phyloP scores from a whole-genome alignment of 64 coral and sea anemone species.

The Pocillopora verrucosa region DNA sequence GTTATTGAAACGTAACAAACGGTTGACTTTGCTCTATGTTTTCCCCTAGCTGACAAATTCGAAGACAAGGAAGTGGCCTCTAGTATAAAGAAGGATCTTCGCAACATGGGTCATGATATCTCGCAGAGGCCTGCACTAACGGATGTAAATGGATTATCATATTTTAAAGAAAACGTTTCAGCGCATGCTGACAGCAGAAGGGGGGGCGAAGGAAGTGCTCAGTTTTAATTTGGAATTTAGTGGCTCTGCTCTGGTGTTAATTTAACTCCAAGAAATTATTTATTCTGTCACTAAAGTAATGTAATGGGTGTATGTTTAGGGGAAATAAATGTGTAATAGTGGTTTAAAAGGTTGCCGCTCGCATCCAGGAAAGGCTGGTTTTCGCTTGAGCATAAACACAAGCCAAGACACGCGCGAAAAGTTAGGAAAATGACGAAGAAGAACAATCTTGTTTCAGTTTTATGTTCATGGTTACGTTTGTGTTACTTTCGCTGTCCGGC shows the following conservation, averaged over 20 bases:
- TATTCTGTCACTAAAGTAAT: no score
- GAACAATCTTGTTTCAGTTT: no score
- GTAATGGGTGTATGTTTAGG: no score
- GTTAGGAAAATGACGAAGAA: no score
- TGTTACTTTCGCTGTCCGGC: no score
- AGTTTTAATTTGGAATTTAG: neutral
- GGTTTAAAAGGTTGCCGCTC: no score
- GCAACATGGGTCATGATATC: neutral
- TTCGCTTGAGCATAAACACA: no score
- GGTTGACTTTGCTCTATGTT: neutral
- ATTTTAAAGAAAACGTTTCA: constrained; percentile 13
- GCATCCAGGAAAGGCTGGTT: no score
- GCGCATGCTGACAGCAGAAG: constrained; percentile 27
- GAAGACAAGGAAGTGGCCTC: neutral
- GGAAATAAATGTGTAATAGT: no score
- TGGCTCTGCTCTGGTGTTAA: neutral
- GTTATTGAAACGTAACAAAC: neutral
- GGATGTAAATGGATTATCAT: constrained; percentile 24
- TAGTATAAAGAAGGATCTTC: neutral
- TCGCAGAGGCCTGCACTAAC: neutral
- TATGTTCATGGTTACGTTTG: no score
- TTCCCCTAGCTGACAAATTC: constrained; percentile 6
- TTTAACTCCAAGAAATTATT: no score
- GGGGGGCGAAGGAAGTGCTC: constrained; percentile 23
- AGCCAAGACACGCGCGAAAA: no score